These are phyloP conservation scores for Chrysolina haemoptera DNA, from an alignment of 2,888 invertebrate species.

Conservation along the genomic window DNA sequence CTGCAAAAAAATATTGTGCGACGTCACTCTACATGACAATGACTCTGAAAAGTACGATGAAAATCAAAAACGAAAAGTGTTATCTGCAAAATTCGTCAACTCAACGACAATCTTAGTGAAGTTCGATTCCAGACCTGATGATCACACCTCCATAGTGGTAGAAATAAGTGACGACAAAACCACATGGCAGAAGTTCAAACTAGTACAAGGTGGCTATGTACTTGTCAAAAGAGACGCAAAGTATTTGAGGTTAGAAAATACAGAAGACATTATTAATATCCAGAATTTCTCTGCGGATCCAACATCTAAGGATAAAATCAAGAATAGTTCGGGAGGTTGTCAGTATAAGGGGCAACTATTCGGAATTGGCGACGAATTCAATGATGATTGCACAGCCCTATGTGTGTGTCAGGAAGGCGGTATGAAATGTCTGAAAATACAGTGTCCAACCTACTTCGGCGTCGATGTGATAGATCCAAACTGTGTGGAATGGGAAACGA, in stretches of 20 bases:
- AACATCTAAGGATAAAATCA: conserved; percentile 47
- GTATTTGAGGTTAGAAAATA: conserved; percentile 64
- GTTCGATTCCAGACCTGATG: conserved; percentile 65
- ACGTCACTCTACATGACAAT: conserved; percentile 85
- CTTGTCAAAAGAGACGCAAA: conserved; percentile 59
- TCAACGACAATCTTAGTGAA: conserved; percentile 66
- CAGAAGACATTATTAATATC: conserved; percentile 63
- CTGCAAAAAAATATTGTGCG: conserved; percentile 89
- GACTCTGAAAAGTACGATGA: conserved; percentile 71
- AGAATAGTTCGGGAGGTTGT: conserved; percentile 56
- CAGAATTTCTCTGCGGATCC: conserved; percentile 45
- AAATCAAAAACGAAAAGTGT: conserved; percentile 58
- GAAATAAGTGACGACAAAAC: conserved; percentile 69
- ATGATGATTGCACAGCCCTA: conserved; percentile 85
- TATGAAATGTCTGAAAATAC: conserved; percentile 83
- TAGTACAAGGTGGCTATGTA: conserved; percentile 63
- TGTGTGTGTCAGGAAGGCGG: conserved; percentile 83
- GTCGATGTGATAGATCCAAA: conserved; percentile 88
- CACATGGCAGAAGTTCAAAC: conserved; percentile 69
- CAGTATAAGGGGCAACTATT: conserved; percentile 63
- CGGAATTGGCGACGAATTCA: conserved; percentile 79
- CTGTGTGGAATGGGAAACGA: conserved; percentile 90
- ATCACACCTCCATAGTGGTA: conserved; percentile 62
- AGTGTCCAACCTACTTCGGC: conserved; percentile 88
- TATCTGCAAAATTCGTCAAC: conserved; percentile 67